Conservation (phyloP, 1,140 invertebrate species). For the Coenobita brevimanus region DNA sequence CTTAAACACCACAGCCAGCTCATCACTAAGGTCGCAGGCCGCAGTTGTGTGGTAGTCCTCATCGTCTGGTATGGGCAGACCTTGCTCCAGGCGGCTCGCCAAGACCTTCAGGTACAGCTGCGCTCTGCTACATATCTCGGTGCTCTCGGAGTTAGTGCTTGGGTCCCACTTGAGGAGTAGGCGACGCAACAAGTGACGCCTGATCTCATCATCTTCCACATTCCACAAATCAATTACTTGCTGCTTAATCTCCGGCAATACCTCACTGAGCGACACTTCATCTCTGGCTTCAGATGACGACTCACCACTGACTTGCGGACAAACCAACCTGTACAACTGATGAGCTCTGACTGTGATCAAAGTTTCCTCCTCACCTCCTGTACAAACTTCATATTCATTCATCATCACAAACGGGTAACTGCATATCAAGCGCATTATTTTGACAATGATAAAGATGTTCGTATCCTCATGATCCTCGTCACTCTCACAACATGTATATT, state of each 20-base stretch:
- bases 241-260: neutral
- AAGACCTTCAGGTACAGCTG: slow-evolving; percentile 17
- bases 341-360: slow-evolving; percentile 7
- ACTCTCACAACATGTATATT: slow-evolving; percentile 8
- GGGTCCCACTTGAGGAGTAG: slow-evolving; percentile 49
- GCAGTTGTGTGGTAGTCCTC: neutral
- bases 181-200: slow-evolving; percentile 25
- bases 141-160: slow-evolving; percentile 19
- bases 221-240: slow-evolving; percentile 37
- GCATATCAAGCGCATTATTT: slow-evolving; percentile 4
- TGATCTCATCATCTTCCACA: slow-evolving; percentile 21
- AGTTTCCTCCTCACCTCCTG: neutral
- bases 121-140: neutral
- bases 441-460: slow-evolving; percentile 48
- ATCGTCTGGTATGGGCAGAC: slow-evolving; percentile 10
- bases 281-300: neutral
- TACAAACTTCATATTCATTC: slow-evolving; percentile 38
- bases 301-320: neutral
- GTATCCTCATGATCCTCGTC: neutral
- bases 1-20: neutral
- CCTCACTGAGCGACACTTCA: neutral
- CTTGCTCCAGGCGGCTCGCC: slow-evolving; percentile 17
- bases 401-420: neutral
- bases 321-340: slow-evolving; percentile 22
- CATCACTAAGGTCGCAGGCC: neutral